Base-by-base conservation (phyloP, 2,888 invertebrate species). In the Abscondita cerata region DNA sequence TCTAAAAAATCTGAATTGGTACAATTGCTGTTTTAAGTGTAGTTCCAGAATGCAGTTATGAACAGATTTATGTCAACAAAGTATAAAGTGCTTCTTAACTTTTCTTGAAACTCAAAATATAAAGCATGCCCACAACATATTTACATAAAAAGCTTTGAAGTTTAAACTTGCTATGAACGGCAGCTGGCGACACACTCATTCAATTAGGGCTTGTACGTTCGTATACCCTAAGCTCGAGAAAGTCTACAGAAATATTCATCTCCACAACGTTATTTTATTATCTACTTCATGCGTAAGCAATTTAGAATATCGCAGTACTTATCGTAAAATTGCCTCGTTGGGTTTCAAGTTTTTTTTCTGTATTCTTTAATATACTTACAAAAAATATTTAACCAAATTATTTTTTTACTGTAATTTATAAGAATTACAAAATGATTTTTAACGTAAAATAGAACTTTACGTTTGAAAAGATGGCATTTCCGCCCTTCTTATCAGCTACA, bases 61-160 rank as follows among this genome's bases (percentile, higher is more conserved):
- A 41, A 38, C 48, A 53, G 53, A 31, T 47, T 53, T 53, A 31
- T 40, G 53, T 59, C 59, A 59, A 59, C 59, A 59, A 48, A 59
- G 47, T 53, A 52, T 53, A 51, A 59, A 59, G 59, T 53, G 60
- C 60, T 62, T 40, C 36, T 53, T 58, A 62, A 58, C 48, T 44
- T 58, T 58, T 50, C 53, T 51, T 15, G 25, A 61, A 46, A 53
- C 44, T 38, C 50, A 54, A 53, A 54, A 58, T 53, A 53, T 52
- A 57, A 62, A 62, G 53, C 44, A 54, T 33, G 52, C 52, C 52
- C 54, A 48, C 53, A 62, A 54, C 62, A 62, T 58, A 60, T 64
- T 64, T 64, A 52, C 60, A 64, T 64, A 64, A 64, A 25, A 60
- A 60, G 56, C 64, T 64, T 64, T 64, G 56, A 59, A 64, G 63